These are phyloP conservation scores for Paedocypris micromegethes DNA, from an alignment of 2,797 vertebrate species.

Conservation along the genomic window DNA sequence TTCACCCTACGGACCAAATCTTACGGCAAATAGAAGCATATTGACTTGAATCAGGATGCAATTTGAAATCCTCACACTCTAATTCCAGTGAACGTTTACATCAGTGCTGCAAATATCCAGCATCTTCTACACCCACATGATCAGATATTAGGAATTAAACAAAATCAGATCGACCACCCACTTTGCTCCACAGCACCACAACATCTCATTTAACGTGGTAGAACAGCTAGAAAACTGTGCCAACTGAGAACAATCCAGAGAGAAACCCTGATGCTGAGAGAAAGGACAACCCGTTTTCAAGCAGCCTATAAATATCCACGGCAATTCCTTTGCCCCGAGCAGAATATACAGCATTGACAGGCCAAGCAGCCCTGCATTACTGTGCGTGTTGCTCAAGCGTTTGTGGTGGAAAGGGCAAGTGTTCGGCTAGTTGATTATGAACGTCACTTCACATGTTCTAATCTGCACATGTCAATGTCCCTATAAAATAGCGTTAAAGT, in stretches of 20 bases:
- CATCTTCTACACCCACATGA: constrained; percentile 8
- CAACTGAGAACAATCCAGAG: constrained; percentile 55
- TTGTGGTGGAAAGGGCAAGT: neutral
- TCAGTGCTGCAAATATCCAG: constrained; percentile 1
- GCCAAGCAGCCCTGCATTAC: neutral
- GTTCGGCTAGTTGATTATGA: neutral
- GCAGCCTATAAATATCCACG: constrained; percentile 28
- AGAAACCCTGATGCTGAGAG: constrained; percentile 33
- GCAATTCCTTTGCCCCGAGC: constrained; percentile 28
- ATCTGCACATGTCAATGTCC: too few relatives aligned
- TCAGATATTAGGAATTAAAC: constrained; percentile 15
- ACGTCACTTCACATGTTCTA: neutral
- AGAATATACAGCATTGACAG: constrained; percentile 19
- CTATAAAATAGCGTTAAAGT: too few relatives aligned
- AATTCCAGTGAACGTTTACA: neutral
- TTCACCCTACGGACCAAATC: constrained; percentile 9
- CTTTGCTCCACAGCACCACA: constrained; percentile 6
- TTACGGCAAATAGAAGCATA: constrained; percentile 17
- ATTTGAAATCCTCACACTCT: constrained; percentile 16
- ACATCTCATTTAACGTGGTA: constrained; percentile 17
- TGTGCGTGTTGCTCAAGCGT: neutral
- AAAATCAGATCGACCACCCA: constrained; percentile 13
- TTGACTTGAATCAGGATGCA: neutral
- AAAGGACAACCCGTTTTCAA: constrained; percentile 29
- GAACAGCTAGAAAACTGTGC: constrained; percentile 61